A percentile compares a stretch with the other conserved stretches of the same genome.
phyloP scores from a whole-genome alignment of 2,113 vertebrate genomes.

The Malurus melanocephalus region DNA sequence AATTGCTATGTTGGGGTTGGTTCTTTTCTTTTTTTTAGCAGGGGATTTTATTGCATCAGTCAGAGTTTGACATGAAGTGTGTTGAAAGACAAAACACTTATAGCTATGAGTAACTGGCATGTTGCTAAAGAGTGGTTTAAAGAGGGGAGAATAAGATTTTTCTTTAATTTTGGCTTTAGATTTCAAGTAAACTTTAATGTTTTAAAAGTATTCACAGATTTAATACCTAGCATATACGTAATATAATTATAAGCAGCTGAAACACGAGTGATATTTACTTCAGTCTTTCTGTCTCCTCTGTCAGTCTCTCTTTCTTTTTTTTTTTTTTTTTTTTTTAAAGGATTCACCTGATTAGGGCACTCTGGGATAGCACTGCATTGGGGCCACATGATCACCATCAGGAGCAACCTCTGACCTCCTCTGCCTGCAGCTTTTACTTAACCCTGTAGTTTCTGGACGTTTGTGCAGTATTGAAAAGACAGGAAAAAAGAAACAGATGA shows the following conservation, averaged over 20 bases:
- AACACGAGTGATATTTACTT: constrained; percentile 72
- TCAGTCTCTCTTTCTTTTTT: constrained; percentile 64
- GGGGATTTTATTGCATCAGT: constrained; percentile 55
- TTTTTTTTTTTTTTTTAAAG: neutral
- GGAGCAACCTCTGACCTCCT: constrained; percentile 82
- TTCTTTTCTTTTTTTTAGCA: neutral
- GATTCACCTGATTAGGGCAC: constrained; percentile 64
- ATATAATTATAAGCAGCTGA: constrained; percentile 73
- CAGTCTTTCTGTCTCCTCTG: constrained; percentile 73
- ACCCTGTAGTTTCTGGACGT: constrained; percentile 83
- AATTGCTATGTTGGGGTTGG: constrained; percentile 53
- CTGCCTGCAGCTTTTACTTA: constrained; percentile 83
- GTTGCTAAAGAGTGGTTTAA: constrained; percentile 72
- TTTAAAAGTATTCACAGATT: constrained; percentile 78
- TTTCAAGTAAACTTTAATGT: constrained; percentile 73
- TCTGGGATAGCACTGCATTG: constrained; percentile 79
- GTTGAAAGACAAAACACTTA: constrained; percentile 67
- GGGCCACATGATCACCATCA: constrained; percentile 74
- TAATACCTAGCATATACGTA: constrained; percentile 71
- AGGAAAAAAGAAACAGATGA: constrained; percentile 85
- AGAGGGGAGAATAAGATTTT: constrained; percentile 61
- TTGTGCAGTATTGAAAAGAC: constrained; percentile 93
- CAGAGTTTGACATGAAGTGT: constrained; percentile 64
- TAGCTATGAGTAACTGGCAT: constrained; percentile 64
- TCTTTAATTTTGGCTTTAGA: constrained; percentile 74